A percentile compares a stretch with the other conserved stretches of the same genome.
Conservation (phyloP, 1,140 invertebrate genomes). For the Musca vetustissima region DNA sequence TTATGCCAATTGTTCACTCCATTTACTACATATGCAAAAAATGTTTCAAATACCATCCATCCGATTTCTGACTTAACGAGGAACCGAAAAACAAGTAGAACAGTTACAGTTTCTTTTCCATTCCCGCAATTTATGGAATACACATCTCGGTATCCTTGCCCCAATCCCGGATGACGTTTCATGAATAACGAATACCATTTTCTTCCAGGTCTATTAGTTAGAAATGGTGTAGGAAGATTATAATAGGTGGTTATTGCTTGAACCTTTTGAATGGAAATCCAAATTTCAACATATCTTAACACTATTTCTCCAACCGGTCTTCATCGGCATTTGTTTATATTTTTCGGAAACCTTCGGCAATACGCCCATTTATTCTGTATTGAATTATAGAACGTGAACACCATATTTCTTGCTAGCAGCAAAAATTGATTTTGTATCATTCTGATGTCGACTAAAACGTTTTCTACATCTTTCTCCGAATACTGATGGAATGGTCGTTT, state of each 20-base stretch:
- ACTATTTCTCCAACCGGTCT: slow-evolving; percentile 9
- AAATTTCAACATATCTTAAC: neutral
- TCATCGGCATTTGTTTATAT: neutral
- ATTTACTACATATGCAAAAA: too few species aligned
- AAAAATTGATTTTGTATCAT: neutral
- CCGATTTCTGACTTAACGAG: too few species aligned
- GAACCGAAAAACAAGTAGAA: too few species aligned
- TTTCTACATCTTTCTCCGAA: neutral
- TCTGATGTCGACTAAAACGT: neutral
- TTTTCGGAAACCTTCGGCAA: neutral
- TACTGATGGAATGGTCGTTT: too few species aligned
- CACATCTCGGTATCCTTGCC: slow-evolving; percentile 3
- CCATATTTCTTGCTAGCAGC: neutral
- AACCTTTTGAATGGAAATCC: slow-evolving; percentile 20
- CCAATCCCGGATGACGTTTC: slow-evolving; percentile 33
- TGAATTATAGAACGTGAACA: neutral
- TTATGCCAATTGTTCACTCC: too few species aligned
- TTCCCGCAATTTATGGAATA: too few species aligned
- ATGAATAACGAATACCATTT: slow-evolving; percentile 40
- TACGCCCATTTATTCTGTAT: neutral
- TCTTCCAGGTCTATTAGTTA: slow-evolving; percentile 30
- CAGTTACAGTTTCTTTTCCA: too few species aligned
- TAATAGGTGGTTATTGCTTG: neutral
- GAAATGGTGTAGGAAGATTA: slow-evolving; percentile 2
- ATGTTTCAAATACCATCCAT: too few species aligned